Evolutionary conservation across 2,888 invertebrate species (phyloP).

Genomic region (Phasia obesa): DNA sequence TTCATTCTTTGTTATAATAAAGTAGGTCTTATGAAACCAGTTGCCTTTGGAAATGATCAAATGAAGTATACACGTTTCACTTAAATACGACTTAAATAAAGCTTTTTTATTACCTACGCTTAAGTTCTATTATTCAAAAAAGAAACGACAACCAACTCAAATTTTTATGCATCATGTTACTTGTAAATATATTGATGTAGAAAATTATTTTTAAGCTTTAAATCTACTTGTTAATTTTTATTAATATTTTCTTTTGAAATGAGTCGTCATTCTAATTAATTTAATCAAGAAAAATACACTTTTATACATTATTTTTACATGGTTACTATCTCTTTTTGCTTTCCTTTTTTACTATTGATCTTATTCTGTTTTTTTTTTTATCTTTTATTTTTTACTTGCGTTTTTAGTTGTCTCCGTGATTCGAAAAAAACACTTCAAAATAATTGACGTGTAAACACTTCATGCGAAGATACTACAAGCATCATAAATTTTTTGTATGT

Average conservation of each 20-base stretch:
- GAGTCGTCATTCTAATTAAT: constrained; percentile 19
- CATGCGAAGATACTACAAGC: constrained; percentile 32
- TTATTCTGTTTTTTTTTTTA: not conserved
- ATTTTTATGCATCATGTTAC: too few relatives aligned
- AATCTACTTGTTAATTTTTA: not conserved
- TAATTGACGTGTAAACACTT: constrained; percentile 56
- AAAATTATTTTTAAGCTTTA: not conserved
- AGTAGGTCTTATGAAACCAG: too few relatives aligned
- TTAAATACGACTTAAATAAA: too few relatives aligned
- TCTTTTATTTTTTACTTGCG: not conserved
- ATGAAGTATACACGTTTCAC: too few relatives aligned
- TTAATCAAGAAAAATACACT: constrained; percentile 10
- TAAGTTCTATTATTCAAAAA: too few relatives aligned
- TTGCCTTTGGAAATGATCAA: too few relatives aligned
- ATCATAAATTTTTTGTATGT: constrained; percentile 2
- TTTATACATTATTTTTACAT: not conserved
- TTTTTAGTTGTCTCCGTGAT: constrained; percentile 15
- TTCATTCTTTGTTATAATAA: too few relatives aligned
- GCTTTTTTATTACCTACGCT: too few relatives aligned
- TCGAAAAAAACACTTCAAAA: constrained; percentile 28
- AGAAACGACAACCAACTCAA: too few relatives aligned
- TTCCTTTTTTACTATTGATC: not conserved
- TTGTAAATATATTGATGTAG: too few relatives aligned
- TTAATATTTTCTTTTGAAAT: constrained; percentile 13
- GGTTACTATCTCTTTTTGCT: not conserved